A percentile compares a stretch with the other conserved stretches of the same genome.
These are phyloP conservation scores for Zaprionus camerounensis DNA, from an alignment of 1,140 invertebrate genomes.

Conservation along the genomic window DNA sequence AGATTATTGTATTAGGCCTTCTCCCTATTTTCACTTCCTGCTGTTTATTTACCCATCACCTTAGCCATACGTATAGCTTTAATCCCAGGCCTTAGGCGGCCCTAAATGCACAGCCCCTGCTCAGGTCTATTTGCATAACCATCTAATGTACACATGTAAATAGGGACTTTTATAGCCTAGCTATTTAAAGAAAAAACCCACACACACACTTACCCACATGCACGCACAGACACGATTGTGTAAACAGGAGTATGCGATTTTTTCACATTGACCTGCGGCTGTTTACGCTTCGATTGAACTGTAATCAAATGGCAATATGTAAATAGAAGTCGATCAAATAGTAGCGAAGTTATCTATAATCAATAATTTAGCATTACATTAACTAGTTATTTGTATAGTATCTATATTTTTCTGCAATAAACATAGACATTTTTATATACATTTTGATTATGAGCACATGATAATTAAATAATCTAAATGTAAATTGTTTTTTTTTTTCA, in stretches of 20 bases:
- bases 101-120: constrained; percentile 58
- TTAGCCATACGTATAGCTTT: constrained; percentile 34
- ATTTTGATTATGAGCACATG: neutral
- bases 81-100: constrained; percentile 58
- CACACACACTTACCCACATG: constrained; percentile 4
- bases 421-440: neutral
- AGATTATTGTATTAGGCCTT: constrained; percentile 54
- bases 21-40: neutral
- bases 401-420: neutral
- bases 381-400: no score
- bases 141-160: constrained; percentile 66
- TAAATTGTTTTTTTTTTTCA: neutral
- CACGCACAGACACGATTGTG: constrained; percentile 9
- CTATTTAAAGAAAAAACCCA: constrained; percentile 30
- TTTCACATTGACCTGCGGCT: constrained; percentile 26
- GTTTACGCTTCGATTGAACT: constrained; percentile 28
- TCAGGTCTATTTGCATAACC: constrained; percentile 32
- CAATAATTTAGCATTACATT: neutral
- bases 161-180: constrained; percentile 58
- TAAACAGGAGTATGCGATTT: constrained; percentile 25
- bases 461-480: neutral
- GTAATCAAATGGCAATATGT: constrained; percentile 40
- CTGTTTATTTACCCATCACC: constrained; percentile 21
- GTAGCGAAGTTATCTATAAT: constrained; percentile 9
- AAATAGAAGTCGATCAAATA: constrained; percentile 26